Evolutionary conservation across 2,113 vertebrate species (phyloP).

Genomic region (Paraplagusia blochii): DNA sequence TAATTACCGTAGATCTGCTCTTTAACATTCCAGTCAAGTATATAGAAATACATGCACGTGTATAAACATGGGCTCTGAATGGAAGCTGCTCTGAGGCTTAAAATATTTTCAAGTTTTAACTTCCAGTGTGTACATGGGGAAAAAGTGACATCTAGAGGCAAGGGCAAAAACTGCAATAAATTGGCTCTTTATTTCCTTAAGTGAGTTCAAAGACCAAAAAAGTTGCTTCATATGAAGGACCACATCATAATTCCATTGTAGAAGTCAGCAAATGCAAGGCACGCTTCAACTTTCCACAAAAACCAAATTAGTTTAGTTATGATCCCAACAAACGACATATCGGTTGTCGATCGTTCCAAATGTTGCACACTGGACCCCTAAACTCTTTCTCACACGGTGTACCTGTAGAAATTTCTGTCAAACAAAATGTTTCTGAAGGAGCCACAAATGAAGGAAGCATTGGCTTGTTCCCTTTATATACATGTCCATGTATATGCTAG

Average conservation of each 20-base stretch:
- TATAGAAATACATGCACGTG: constrained; percentile 39
- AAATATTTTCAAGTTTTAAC: constrained; percentile 25
- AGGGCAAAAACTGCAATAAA: background rate
- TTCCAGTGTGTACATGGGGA: background rate
- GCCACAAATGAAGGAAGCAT: constrained; percentile 62
- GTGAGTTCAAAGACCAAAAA: too few species aligned
- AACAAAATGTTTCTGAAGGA: constrained; percentile 47
- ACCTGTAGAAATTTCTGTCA: constrained; percentile 14
- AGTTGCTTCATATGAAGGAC: too few species aligned
- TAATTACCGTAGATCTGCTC: constrained; percentile 31
- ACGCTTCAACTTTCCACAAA: too few species aligned
- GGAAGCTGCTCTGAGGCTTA: constrained; percentile 59
- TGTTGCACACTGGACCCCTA: background rate
- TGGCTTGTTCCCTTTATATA: constrained; percentile 63
- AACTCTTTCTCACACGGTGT: background rate
- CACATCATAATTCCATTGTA: too few species aligned
- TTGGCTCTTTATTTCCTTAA: background rate
- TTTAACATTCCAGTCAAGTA: constrained; percentile 60
- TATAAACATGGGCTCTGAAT: constrained; percentile 12
- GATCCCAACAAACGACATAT: background rate
- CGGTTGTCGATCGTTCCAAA: background rate
- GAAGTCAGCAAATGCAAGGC: too few species aligned
- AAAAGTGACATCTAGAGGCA: background rate
- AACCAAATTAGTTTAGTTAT: background rate
- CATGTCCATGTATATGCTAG: constrained; percentile 63